Evolutionary conservation across 2,888 invertebrate species (phyloP), one percentile per base, ranked within the genome.

Genomic region (Alentia gelatinosa): DNA sequence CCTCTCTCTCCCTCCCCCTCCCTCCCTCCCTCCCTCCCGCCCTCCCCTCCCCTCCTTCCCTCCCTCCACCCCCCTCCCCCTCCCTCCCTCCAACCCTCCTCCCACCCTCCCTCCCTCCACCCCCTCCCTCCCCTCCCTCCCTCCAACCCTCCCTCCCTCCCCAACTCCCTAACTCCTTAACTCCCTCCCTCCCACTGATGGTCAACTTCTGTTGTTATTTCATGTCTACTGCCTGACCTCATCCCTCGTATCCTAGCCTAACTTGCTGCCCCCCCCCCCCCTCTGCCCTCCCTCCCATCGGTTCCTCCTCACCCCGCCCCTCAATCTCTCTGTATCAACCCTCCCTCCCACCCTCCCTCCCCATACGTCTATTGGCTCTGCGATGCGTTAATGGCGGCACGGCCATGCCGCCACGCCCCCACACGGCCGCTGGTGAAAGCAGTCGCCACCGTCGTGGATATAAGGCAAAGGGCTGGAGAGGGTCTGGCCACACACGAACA

Each of bases 111-210:
- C 7, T 4, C 83, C 19, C 83, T n/a, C 39, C 30, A 19, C 39
- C 37, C 83, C 39, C 83, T 83, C 39, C 30, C 83, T n/a, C 63
- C 63, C n/a, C 74, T 74, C 63, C 63, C 63, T n/a, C n/a, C 63
- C 63, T 63, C 12, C 63, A n/a, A 12, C 63, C 26, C 12, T n/a
- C 5, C n/a, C 15, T n/a, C n/a, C 15, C 19, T n/a, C 23, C 63
- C 26, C 63, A 63, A 5, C 33, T 74, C 74, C 74, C n/a, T n/a
- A n/a, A n/a, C n/a, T n/a, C n/a, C n/a, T n/a, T n/a, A n/a, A n/a
- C n/a, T n/a, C n/a, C n/a, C n/a, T n/a, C n/a, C n/a, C n/a, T n/a
- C n/a, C n/a, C n/a, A n/a, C n/a, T n/a, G n/a, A n/a, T n/a, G n/a
- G n/a, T n/a, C n/a, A n/a, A n/a, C n/a, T n/a, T n/a, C n/a, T n/a